These are phyloP conservation scores for Microplitis mediator DNA, from an alignment of 1,140 invertebrate genomes.

Conservation along the genomic window DNA sequence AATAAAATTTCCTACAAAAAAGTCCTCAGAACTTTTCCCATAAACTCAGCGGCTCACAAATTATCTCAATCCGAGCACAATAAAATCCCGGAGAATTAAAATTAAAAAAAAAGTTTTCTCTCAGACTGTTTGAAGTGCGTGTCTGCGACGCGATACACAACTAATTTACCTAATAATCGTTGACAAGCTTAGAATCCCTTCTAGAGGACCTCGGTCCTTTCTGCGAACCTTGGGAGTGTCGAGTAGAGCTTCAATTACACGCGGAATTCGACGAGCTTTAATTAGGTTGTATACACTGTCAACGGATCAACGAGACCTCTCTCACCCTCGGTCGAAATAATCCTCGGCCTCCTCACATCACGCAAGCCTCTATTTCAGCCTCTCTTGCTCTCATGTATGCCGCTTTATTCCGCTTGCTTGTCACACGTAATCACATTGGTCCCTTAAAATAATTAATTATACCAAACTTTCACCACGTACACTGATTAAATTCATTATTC, in stretches of 20 bases:
- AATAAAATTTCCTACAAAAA: no score
- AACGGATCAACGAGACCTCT: slow-evolving; percentile 10
- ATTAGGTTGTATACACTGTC: slow-evolving; percentile 37
- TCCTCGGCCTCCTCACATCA: not conserved
- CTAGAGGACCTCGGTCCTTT: not conserved
- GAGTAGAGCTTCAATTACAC: slow-evolving; percentile 44
- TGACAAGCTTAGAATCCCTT: not conserved
- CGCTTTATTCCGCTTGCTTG: not conserved
- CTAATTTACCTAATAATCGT: slow-evolving; percentile 4
- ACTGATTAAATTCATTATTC: not conserved
- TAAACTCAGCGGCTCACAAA: no score
- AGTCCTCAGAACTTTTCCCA: no score
- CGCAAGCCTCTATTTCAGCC: not conserved
- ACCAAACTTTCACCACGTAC: slow-evolving; percentile 6
- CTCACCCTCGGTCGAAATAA: not conserved
- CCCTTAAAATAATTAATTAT: slow-evolving; percentile 18
- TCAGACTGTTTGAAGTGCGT: no score
- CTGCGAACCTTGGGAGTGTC: slow-evolving; percentile 25
- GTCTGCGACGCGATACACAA: not conserved
- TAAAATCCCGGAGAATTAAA: no score
- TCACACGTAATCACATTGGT: slow-evolving; percentile 20
- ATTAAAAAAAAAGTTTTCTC: no score
- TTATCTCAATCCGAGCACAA: no score
- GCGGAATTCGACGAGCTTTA: slow-evolving; percentile 44
- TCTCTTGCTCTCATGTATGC: not conserved